Conservation (phyloP, 2,113 vertebrate species). For the Stomatorhinus ivindoensis region DNA sequence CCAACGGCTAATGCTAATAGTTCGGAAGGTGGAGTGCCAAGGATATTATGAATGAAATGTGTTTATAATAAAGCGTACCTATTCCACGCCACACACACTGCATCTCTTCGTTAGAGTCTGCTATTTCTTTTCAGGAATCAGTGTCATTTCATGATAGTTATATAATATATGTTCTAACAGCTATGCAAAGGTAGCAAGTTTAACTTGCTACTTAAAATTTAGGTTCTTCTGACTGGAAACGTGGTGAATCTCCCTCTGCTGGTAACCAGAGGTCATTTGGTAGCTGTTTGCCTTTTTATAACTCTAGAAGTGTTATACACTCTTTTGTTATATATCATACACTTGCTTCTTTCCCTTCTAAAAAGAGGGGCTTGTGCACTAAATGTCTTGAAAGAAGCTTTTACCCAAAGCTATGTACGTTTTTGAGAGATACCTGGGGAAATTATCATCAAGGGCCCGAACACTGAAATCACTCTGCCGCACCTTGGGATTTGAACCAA, state of each 20-base stretch:
- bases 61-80: background rate
- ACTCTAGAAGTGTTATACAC: background rate
- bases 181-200: background rate
- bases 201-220: background rate
- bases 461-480: background rate
- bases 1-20: slow-evolving; percentile 3
- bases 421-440: background rate
- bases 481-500: background rate
- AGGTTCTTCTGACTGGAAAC: background rate
- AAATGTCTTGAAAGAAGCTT: background rate
- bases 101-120: background rate
- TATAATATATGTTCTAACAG: background rate
- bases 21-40: background rate
- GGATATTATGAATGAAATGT: background rate
- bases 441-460: background rate
- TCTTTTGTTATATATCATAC: background rate
- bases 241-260: background rate
- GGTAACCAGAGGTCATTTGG: background rate
- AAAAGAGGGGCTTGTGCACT: background rate
- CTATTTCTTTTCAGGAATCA: background rate
- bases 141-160: background rate
- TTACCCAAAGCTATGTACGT: background rate
- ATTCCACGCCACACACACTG: background rate
- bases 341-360: background rate
- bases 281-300: background rate